Percentiles rank a stretch among this genome's conserved stretches.
Evolutionary conservation across 2,797 vertebrate species (phyloP).

Genomic region (Liasis olivaceus): DNA sequence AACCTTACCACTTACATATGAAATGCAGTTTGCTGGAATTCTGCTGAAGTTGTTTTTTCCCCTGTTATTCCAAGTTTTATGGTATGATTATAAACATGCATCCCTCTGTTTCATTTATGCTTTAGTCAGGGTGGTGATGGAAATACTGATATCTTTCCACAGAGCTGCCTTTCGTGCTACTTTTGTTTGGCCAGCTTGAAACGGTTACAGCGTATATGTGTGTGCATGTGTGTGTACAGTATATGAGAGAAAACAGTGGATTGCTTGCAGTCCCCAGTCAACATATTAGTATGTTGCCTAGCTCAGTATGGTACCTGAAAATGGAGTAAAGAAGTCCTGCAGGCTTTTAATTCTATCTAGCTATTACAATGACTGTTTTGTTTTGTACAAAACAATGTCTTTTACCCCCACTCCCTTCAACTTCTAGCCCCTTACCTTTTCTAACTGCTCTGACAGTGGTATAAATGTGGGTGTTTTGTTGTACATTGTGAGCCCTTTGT

Average conservation of each 20-base stretch:
- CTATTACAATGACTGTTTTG: background rate
- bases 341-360: background rate
- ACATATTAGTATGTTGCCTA: background rate
- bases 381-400: background rate
- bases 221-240: background rate
- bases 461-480: background rate
- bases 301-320: background rate
- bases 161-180: background rate
- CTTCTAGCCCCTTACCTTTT: background rate
- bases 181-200: slow-evolving; percentile 9
- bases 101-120: background rate
- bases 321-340: background rate
- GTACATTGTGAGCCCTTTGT: background rate
- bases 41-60: background rate
- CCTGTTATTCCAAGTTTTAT: background rate
- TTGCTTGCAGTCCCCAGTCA: background rate
- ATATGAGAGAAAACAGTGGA: background rate
- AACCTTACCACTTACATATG: background rate
- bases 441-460: background rate
- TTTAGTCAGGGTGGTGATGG: background rate
- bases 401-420: background rate
- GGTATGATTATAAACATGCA: background rate
- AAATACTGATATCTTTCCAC: background rate
- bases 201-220: background rate
- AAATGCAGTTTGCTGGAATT: background rate